Evolutionary conservation across 2,888 invertebrate species (phyloP), one percentile per base, ranked within the genome.

Genomic region (Ferdinandea cuprea): DNA sequence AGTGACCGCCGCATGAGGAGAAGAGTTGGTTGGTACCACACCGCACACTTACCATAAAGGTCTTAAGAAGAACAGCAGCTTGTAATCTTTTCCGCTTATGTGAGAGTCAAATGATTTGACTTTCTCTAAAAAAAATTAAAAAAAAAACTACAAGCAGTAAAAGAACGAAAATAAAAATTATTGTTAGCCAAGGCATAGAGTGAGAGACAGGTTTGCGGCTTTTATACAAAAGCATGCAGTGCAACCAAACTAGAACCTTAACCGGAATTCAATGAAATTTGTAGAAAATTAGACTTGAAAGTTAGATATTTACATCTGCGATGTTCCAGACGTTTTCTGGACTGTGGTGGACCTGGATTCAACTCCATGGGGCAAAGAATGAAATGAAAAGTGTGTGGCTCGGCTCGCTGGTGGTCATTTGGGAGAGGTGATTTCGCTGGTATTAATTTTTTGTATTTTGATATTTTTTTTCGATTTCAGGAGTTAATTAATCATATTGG

Each of bases 341-440:
- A 59, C 40, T 65, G 58, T 30, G 59, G 44, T n/a, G 44, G 54
- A 13, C 13, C 37, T 40, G 28, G 58, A 13, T 37, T 28, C 46
- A 21, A 21, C 68, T 69, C 69, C 69, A 48, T 65, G 81, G 65
- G 71, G 59, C 76, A 46, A 54, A 52, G 59, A 77, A 61, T 77
- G 81, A 81, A 81, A 81, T 76, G 65, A 81, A 76, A 81, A 81
- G 81, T 81, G 76, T 81, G 40, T 63, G 28, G 48, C 9, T 28
- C 37, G 25, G 40, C 9, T 28, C 37, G 25, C 40, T 59, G 30
- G 52, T 42, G 40, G 50, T 30, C 71, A 63, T 71, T 37, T 35
- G 28, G 9, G 7, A 30, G 42, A 21, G 56, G 52, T 8, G 42
- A 30, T 13, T 7, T 5, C 37, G 1, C 19, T 32, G 25, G 46